Base-by-base conservation (phyloP, 1,140 invertebrate genomes). In the Lepidurus packardi region DNA sequence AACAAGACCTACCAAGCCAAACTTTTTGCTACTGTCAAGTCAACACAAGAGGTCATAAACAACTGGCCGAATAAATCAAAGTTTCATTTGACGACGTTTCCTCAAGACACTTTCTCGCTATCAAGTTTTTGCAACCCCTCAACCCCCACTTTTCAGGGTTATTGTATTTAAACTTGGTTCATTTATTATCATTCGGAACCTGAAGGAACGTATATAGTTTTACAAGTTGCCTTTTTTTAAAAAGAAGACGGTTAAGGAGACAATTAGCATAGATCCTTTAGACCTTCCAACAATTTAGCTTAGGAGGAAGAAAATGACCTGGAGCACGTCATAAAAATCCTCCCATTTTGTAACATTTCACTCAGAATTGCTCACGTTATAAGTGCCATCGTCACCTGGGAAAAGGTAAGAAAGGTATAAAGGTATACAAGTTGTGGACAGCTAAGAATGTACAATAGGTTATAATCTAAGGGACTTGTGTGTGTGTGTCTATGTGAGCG, bases 1-100 rank as follows among this genome's bases (percentile, higher is more conserved):
- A 65, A 65, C 53, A 65, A 65, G 53, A 65, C 53, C 16, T 21
- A 65, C 53, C 16, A 65, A 65, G 53, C 45, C 53, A 65, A 65
- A 65, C 53, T 65, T 65, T 65, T 65, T 65, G 53, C 53, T 16
- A 65, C 53, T 65, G 53, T 65, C 53, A 65, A 65, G 16, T n/a
- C 21, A 65, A 65, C 34, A 34, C 34, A 34, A 34, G 34, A 65
- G 53, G 53, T 21, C 53, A 65, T 65, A 65, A 65, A 65, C 53
- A 21, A 65, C 53, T 65, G 53, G 53, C 21, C 53, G 53, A 65
- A 65, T 65, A 65, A 65, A 65, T 65, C 53, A 65, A 34, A 65
- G 53, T 65, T 65, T 65, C 53, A 8, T 21, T 65, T 65, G 53
- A 16, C 53, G 53, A 65, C 53, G 53, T 21, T 13, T 65, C 53